Evolutionary conservation across 2,113 vertebrate genomes (phyloP), one percentile per base, ranked within the genome.

Genomic region (Prinia subflava): DNA sequence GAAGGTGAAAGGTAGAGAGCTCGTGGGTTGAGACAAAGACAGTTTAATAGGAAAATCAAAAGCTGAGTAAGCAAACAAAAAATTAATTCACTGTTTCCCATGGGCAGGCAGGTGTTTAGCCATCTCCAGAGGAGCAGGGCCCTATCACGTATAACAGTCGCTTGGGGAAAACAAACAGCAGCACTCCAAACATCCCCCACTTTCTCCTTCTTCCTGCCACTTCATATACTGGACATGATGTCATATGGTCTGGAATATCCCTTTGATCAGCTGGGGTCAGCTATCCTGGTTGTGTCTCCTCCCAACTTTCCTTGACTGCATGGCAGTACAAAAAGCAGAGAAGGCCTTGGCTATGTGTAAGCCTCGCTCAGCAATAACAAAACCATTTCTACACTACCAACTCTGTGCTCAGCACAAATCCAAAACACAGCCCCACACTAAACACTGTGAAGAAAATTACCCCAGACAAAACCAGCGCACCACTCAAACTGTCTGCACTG

Each of bases 131-230:
- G 28, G 2, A 47, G n/a, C 30, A 31, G 25, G n/a, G 4, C 6
- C 11, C 12, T 21, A 69, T 69, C 21, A 18, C 0, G 0, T 10
- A 5, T 20, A 55, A 27, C 10, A 8, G 47, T 41, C 62, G 31
- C 41, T 55, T 55, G 47, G 24, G 20, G 31, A 83, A 49, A n/a
- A 41, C 24, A 69, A 62, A 69, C 17, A 69, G 7, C 9, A 55
- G 35, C 55, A 49, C 15, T 35, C 41, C 41, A 62, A 55, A 62
- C 2, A 31, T 15, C 14, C 33, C 35, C 25, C 21, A 21, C 21
- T 35, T 31, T 18, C 53, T 60, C 28, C 30, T 62, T 60, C 62
- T 53, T 39, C 6, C 9, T 9, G 2, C 30, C 11, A 27, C 4
- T 83, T 53, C 35, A 75, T 41, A 31, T 27, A 41, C 14, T 68